Conservation (phyloP, 1,140 invertebrate genomes). For the Trichonephila inaurata region DNA sequence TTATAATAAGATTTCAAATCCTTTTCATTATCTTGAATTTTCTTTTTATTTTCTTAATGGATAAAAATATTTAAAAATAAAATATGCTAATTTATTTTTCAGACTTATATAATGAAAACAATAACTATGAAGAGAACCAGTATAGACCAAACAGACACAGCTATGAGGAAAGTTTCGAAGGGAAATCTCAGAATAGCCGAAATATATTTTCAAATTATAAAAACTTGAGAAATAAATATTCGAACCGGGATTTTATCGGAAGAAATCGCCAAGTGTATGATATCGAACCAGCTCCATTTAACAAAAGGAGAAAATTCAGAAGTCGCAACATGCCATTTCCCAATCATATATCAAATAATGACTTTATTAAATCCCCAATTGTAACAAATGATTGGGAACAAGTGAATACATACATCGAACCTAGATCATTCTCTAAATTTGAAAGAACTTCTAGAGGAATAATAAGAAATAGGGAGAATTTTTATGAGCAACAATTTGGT, state of each 20-base stretch:
- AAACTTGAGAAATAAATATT: neutral
- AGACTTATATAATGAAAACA: neutral
- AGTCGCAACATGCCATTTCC: neutral
- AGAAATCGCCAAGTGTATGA: neutral
- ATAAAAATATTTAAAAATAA: neutral
- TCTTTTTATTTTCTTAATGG: neutral
- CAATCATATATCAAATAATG: neutral
- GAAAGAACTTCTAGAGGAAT: neutral
- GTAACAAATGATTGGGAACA: neutral
- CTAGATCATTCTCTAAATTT: neutral
- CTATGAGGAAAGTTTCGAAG: neutral
- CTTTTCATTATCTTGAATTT: neutral
- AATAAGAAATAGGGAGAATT: neutral
- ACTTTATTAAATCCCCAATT: neutral
- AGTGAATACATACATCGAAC: neutral
- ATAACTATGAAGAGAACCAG: neutral
- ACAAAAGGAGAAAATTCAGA: neutral
- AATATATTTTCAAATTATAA: neutral
- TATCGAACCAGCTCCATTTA: neutral
- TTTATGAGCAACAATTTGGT: neutral
- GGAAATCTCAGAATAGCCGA: neutral
- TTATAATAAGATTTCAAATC: neutral
- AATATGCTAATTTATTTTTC: neutral
- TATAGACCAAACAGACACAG: neutral
- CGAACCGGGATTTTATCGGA: neutral